Base-by-base conservation (phyloP, 2,888 invertebrate species). In the Orthosia gracilis region DNA sequence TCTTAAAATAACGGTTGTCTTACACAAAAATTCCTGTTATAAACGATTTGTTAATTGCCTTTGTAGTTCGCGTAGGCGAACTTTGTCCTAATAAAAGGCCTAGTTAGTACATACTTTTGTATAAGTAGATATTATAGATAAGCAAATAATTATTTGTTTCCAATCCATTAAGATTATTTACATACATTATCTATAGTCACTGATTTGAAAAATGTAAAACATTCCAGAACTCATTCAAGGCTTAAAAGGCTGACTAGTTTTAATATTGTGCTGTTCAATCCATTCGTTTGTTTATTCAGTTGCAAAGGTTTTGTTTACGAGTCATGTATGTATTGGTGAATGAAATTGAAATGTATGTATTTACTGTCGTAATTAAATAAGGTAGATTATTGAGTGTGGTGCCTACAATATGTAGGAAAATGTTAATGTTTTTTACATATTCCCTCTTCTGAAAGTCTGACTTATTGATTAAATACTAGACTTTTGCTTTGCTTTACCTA, bases 241-340 rank as follows among this genome's bases (percentile, higher is more conserved):
- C 89, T 92, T 89, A 49, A 87, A 93, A 94, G 93, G 92, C 94
- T 94, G 93, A 94, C 79, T 93, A 93, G 91, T 76, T 84, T 63
- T 87, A 85, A 76, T 76, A 74, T 71, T 82, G 84, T 87, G 74
- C 26, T 68, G 78, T 80, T 73, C 13, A 50, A 62, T 63, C 47
- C 47, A 63, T 65, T 69, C 52, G 57, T 69, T 57, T 67, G 59
- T 67, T 54, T 69, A 61, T 58, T 64, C 52, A 64, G 21, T 69
- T 68, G 63, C 23, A 69, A 55, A 65, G 1, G 23, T n/a, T 55
- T 79, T 23, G 18, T 69, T 50, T 55, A 40, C 31, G 50, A 47
- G 26, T 49, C n/a, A 50, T 77, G 65, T 66, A 69, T 64, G 67
- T 67, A 13, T 65, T 57, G 17, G 66, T 50, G 55, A 23, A 61